These are phyloP conservation scores for Syritta pipiens DNA, from an alignment of 2,888 invertebrate genomes.

Conservation along the genomic window DNA sequence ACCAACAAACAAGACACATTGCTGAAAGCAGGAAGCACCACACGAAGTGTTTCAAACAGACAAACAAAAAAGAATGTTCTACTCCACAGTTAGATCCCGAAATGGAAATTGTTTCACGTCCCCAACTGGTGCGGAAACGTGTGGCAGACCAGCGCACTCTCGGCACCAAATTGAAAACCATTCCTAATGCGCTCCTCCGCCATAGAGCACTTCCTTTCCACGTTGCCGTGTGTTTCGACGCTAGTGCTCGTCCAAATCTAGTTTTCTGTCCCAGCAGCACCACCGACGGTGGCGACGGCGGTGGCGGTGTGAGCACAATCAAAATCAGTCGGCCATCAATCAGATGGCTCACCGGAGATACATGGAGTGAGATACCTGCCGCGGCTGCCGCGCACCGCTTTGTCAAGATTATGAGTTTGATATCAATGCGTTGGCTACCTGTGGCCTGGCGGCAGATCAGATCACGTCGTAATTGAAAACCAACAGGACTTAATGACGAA, in stretches of 20 bases:
- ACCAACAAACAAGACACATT: constrained; percentile 28
- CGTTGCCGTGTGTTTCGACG: constrained; percentile 4
- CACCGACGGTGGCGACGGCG: constrained; percentile 1
- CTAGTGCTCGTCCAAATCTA: constrained; percentile 33
- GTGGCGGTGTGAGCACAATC: constrained; percentile 57
- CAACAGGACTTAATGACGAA: constrained; percentile 69
- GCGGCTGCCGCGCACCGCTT: constrained; percentile 43
- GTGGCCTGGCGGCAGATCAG: constrained; percentile 63
- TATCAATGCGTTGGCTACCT: constrained; percentile 66
- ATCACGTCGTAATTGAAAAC: constrained; percentile 69
- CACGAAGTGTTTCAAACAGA: constrained; percentile 26
- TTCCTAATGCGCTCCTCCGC: constrained; percentile 48
- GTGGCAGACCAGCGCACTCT: constrained; percentile 28
- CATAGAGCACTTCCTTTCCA: background rate
- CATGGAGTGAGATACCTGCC: constrained; percentile 49
- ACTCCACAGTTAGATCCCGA: constrained; percentile 31
- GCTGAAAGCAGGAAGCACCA: constrained; percentile 44
- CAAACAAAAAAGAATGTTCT: constrained; percentile 28
- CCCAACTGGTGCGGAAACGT: constrained; percentile 57
- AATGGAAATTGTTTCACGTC: constrained; percentile 64
- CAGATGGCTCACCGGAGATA: constrained; percentile 52
- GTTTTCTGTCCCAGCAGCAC: constrained; percentile 12
- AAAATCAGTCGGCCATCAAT: constrained; percentile 65
- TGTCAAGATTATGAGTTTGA: constrained; percentile 67
- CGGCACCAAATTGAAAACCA: constrained; percentile 39